phyloP scores from a whole-genome alignment of 1,140 invertebrate species.

The Sinonovacula constricta region DNA sequence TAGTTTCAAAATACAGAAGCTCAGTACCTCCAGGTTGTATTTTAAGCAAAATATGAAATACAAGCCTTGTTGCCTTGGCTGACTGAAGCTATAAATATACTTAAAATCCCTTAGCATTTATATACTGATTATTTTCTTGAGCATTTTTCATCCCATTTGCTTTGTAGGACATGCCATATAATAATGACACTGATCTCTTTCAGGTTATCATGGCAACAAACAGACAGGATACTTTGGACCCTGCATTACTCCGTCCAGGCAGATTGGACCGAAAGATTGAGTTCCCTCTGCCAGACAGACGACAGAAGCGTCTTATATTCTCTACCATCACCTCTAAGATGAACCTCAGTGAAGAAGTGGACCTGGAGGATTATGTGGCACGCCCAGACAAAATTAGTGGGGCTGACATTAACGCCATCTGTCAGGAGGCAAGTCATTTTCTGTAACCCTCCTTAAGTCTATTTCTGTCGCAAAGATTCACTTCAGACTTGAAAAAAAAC shows the following conservation, averaged over 20 bases:
- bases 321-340: slow-evolving; percentile 98
- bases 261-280: slow-evolving; percentile 99
- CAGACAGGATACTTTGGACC: slow-evolving; percentile 98
- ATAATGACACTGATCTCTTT: slow-evolving; percentile 64
- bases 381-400: slow-evolving; percentile 99
- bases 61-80: too few species aligned
- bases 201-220: slow-evolving; percentile 99
- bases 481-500: too few species aligned
- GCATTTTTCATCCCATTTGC: too few species aligned
- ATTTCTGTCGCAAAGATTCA: too few species aligned
- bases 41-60: too few species aligned
- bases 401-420: slow-evolving; percentile 99
- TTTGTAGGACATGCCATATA: too few species aligned
- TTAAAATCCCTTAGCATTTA: too few species aligned
- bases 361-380: slow-evolving; percentile 99
- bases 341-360: slow-evolving; percentile 99
- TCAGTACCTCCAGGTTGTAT: too few species aligned
- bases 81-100: too few species aligned
- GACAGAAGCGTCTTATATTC: slow-evolving; percentile 99
- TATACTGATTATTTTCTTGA: too few species aligned
- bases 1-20: too few species aligned
- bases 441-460: too few species aligned
- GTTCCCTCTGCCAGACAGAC: slow-evolving; percentile 97
- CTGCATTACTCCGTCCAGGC: slow-evolving; percentile 96
- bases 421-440: slow-evolving; percentile 97